Evolutionary conservation across 2,888 invertebrate genomes (phyloP).

Genomic region (Melinopterus prodromus): DNA sequence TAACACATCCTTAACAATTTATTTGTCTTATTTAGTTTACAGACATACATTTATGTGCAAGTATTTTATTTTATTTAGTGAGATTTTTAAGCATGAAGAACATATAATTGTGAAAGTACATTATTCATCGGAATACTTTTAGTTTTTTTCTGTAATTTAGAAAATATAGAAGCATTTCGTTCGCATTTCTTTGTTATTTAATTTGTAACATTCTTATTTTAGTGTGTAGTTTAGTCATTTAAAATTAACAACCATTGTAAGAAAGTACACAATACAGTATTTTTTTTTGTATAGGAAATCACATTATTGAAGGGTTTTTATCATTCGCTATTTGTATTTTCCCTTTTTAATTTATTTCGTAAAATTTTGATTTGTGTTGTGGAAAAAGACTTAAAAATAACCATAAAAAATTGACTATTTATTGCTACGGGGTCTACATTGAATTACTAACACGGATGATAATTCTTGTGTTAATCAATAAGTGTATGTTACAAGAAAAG

Average conservation of each 20-base stretch:
- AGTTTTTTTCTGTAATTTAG: too few relatives aligned
- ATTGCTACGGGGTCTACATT: neutral
- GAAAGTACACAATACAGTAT: too few relatives aligned
- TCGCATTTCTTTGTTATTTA: too few relatives aligned
- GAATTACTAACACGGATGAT: neutral
- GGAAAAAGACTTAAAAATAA: neutral
- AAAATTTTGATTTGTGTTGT: too few relatives aligned
- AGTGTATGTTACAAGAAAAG: neutral
- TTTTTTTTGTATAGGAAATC: too few relatives aligned
- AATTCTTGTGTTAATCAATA: neutral
- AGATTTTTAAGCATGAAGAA: neutral
- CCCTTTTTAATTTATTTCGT: too few relatives aligned
- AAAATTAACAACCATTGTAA: too few relatives aligned
- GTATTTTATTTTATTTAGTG: slow-evolving; percentile 12
- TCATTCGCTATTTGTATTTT: too few relatives aligned
- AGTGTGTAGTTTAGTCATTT: too few relatives aligned
- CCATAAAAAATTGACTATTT: neutral
- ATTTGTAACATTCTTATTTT: too few relatives aligned
- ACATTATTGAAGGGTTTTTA: too few relatives aligned
- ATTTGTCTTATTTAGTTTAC: neutral
- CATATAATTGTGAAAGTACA: neutral
- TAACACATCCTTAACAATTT: neutral
- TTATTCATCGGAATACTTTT: neutral
- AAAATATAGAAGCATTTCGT: too few relatives aligned
- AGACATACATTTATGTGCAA: slow-evolving; percentile 14